phyloP scores from a whole-genome alignment of 2,888 invertebrate species.

The Pterobdella sp. region DNA sequence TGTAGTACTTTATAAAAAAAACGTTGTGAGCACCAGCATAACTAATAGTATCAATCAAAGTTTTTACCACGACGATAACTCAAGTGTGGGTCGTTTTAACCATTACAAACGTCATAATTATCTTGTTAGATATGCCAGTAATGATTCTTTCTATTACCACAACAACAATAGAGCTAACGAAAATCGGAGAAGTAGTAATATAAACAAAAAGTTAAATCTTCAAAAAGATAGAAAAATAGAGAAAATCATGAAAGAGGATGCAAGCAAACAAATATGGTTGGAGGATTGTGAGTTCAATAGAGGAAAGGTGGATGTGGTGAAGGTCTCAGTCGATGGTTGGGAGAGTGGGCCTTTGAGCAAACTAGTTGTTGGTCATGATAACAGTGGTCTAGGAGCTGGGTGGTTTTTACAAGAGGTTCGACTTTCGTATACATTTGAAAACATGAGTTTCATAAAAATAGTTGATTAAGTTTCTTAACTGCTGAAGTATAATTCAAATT shows the following conservation, averaged over 20 bases:
- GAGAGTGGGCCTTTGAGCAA: slow-evolving; percentile 42
- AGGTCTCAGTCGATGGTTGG: slow-evolving; percentile 45
- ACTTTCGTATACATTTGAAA: background rate
- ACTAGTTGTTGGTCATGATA: slow-evolving; percentile 22
- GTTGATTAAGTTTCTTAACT: too few species aligned
- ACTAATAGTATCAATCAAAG: background rate
- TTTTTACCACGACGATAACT: background rate
- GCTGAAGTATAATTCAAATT: too few species aligned
- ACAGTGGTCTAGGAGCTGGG: slow-evolving; percentile 11
- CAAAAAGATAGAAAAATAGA: background rate
- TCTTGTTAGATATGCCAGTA: background rate
- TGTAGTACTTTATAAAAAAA: background rate
- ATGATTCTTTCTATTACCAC: background rate
- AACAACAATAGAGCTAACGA: background rate
- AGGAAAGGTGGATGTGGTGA: slow-evolving; percentile 47
- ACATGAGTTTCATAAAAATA: too few species aligned
- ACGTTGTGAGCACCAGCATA: background rate
- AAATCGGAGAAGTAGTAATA: background rate
- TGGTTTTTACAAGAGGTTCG: slow-evolving; percentile 35
- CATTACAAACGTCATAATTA: background rate
- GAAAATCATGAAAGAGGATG: background rate
- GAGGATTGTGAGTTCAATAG: slow-evolving; percentile 45
- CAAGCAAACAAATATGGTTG: background rate
- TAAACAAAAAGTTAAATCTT: background rate
- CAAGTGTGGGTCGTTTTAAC: background rate